Evolutionary conservation across 1,140 invertebrate genomes (phyloP).

Genomic region (Steinernema feltiae): DNA sequence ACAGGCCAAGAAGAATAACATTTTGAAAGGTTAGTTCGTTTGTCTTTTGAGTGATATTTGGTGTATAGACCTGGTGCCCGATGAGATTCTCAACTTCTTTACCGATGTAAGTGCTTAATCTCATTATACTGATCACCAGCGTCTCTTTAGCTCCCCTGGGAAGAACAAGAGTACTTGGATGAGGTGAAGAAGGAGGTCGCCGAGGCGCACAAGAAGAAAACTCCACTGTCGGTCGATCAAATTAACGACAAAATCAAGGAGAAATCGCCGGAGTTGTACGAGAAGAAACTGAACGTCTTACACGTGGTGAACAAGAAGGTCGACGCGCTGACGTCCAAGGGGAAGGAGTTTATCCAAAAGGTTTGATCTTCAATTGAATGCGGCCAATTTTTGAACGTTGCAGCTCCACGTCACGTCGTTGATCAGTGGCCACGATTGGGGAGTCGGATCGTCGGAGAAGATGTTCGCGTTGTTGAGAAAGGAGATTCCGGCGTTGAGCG

Average conservation of each 20-base stretch:
- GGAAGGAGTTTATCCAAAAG: not conserved
- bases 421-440: not conserved
- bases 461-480: not conserved
- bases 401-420: not conserved
- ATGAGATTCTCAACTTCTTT: not conserved
- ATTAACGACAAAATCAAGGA: not conserved
- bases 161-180: not conserved
- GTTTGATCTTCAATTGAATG: too few species aligned
- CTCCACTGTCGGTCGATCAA: not conserved
- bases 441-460: not conserved
- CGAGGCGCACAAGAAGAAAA: not conserved
- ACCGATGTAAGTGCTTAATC: not conserved
- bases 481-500: not conserved
- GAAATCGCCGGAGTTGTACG: not conserved
- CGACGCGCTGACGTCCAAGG: not conserved
- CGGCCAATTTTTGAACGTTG: too few species aligned
- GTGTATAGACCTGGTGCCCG: not conserved
- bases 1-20: too few species aligned
- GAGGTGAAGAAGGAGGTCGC: not conserved
- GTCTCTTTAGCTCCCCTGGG: not conserved
- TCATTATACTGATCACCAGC: not conserved
- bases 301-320: not conserved
- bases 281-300: not conserved
- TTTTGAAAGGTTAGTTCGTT: too few species aligned
- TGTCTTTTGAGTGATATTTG: too few species aligned